phyloP scores from a whole-genome alignment of 2,888 invertebrate species.

The Gastracanthus pulcherrimus region DNA sequence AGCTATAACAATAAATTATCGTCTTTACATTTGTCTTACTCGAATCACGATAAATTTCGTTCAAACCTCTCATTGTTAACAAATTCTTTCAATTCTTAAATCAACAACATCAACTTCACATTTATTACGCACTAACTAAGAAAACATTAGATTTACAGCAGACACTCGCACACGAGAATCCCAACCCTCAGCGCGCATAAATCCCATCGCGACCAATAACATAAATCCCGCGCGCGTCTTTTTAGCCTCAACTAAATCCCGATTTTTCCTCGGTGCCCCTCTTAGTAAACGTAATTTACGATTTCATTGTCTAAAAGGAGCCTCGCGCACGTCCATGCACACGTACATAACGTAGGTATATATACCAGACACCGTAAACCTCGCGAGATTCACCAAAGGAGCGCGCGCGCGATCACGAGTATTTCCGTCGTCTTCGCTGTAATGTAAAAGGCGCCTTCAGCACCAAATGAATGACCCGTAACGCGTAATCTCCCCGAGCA shows the following conservation, averaged over 20 bases:
- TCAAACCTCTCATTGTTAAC: background rate
- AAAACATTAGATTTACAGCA: background rate
- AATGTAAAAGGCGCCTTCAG: background rate
- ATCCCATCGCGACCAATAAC: background rate
- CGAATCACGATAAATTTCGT: background rate
- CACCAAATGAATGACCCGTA: conserved; percentile 28
- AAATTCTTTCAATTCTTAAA: background rate
- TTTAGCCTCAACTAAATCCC: background rate
- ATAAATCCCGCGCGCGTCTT: background rate
- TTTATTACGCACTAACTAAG: background rate
- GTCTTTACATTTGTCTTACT: background rate
- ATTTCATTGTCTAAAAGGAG: conserved; percentile 42
- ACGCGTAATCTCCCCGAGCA: conserved; percentile 13
- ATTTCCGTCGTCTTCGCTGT: conserved; percentile 1
- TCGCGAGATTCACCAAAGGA: no score
- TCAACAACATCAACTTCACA: conserved; percentile 4
- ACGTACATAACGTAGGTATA: background rate
- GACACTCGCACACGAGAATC: background rate
- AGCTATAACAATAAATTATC: no score
- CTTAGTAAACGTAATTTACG: conserved; percentile 41
- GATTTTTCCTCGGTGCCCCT: background rate
- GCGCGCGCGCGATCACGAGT: no score
- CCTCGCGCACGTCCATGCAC: background rate
- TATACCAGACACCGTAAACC: no score
- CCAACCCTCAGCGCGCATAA: background rate